phyloP scores from a whole-genome alignment of 2,797 vertebrate genomes.

The Pangasius larnaudii region DNA sequence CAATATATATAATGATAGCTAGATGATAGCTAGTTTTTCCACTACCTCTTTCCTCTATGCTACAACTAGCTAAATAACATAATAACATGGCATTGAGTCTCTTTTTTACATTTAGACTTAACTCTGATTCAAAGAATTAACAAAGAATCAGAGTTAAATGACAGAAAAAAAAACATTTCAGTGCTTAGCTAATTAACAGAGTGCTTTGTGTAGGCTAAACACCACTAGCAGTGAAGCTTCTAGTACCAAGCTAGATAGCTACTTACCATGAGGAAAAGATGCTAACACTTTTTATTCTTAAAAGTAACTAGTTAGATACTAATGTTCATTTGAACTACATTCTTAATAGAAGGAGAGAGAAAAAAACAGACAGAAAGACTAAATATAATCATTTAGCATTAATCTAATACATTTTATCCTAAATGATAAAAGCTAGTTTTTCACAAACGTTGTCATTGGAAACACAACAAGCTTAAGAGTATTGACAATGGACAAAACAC shows the following conservation, averaged over 20 bases:
- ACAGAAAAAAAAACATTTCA: not conserved
- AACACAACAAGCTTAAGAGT: not conserved
- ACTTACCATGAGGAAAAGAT: not conserved
- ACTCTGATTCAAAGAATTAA: too few relatives aligned
- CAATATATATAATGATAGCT: too few relatives aligned
- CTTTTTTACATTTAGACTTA: too few relatives aligned
- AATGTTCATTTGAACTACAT: not conserved
- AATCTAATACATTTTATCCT: not conserved
- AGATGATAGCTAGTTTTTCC: not conserved
- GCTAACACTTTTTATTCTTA: not conserved
- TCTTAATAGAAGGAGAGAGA: not conserved
- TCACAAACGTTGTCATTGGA: not conserved
- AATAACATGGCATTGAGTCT: not conserved
- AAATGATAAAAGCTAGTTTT: not conserved
- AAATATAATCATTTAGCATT: not conserved
- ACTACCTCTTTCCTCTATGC: not conserved
- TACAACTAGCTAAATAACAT: not conserved
- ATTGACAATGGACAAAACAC: not conserved
- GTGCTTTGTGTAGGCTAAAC: not conserved
- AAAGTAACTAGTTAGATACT: not conserved
- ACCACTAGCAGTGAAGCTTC: not conserved
- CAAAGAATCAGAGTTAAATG: not conserved
- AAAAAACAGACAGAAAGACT: not conserved
- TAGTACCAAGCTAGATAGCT: not conserved
- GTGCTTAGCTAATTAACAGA: not conserved